Conservation (phyloP, 2,888 invertebrate genomes). For the Aporophyla nigra region DNA sequence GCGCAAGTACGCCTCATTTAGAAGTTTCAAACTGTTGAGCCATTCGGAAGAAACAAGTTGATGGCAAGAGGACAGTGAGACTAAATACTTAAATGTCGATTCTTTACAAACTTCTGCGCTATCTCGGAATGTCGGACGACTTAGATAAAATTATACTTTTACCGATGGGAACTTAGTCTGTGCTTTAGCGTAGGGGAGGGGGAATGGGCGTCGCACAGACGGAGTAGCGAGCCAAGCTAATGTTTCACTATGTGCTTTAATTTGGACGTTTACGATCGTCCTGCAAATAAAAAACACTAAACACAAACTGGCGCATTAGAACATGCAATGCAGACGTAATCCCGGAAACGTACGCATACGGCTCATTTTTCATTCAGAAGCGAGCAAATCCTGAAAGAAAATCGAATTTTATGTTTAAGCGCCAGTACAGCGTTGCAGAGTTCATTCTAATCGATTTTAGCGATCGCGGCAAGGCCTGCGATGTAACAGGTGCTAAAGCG, state of each 20-base stretch:
- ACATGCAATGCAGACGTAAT: slow-evolving; percentile 36
- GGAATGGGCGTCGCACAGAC: slow-evolving; percentile 54
- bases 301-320: slow-evolving; percentile 38
- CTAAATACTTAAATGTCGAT: slow-evolving; percentile 57
- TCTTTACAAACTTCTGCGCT: slow-evolving; percentile 55
- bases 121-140: slow-evolving; percentile 57
- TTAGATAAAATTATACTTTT: slow-evolving; percentile 61
- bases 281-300: no score
- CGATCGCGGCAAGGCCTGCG: slow-evolving; percentile 35
- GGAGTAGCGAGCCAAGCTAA: slow-evolving; percentile 51
- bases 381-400: slow-evolving; percentile 10
- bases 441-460: slow-evolving; percentile 50
- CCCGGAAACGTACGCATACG: slow-evolving; percentile 47
- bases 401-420: not conserved
- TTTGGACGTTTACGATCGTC: slow-evolving; percentile 57
- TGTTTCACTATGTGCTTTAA: slow-evolving; percentile 52
- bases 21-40: slow-evolving; percentile 50
- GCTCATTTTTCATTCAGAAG: slow-evolving; percentile 32
- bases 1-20: slow-evolving; percentile 52
- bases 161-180: slow-evolving; percentile 56
- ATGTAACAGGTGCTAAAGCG: slow-evolving; percentile 62
- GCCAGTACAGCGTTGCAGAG: slow-evolving; percentile 15
- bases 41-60: slow-evolving; percentile 40
- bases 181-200: slow-evolving; percentile 34
- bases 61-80: slow-evolving; percentile 40